These are phyloP conservation scores for Drosophila helvetica DNA, from an alignment of 2,888 invertebrate genomes.

Conservation along the genomic window DNA sequence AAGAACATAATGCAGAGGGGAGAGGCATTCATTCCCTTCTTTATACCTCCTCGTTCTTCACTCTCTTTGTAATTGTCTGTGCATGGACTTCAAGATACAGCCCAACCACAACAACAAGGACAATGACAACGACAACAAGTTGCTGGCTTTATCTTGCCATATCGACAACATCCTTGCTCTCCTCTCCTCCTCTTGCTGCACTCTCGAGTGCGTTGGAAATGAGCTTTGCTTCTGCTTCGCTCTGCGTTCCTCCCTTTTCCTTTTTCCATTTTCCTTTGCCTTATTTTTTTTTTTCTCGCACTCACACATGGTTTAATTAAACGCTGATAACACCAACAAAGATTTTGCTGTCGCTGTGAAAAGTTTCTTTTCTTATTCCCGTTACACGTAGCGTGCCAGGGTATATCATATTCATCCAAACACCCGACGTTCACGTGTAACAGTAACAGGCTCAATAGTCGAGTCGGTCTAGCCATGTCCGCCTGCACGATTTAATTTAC, in stretches of 20 bases:
- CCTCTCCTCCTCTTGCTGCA: conserved; percentile 27
- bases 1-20: conserved; percentile 40
- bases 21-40: conserved; percentile 2
- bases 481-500: not conserved
- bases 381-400: not conserved
- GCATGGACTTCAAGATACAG: conserved; percentile 27
- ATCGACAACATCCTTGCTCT: conserved; percentile 49
- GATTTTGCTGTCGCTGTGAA: conserved; percentile 9
- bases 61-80: conserved; percentile 23
- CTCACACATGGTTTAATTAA: conserved; percentile 40
- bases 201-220: conserved; percentile 46
- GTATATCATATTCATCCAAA: not conserved
- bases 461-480: too few relatives aligned
- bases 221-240: conserved; percentile 42
- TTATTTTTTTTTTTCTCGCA: not conserved
- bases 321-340: conserved; percentile 34
- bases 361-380: not conserved
- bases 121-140: conserved; percentile 26
- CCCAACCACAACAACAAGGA: conserved; percentile 19
- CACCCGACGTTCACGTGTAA: not conserved
- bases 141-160: conserved; percentile 45
- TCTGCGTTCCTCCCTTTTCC: conserved; percentile 3
- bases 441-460: not conserved
- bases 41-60: not conserved
- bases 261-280: too few relatives aligned